These are phyloP conservation scores for Potamarius usumacintae DNA, from an alignment of 2,113 vertebrate species.

Conservation along the genomic window DNA sequence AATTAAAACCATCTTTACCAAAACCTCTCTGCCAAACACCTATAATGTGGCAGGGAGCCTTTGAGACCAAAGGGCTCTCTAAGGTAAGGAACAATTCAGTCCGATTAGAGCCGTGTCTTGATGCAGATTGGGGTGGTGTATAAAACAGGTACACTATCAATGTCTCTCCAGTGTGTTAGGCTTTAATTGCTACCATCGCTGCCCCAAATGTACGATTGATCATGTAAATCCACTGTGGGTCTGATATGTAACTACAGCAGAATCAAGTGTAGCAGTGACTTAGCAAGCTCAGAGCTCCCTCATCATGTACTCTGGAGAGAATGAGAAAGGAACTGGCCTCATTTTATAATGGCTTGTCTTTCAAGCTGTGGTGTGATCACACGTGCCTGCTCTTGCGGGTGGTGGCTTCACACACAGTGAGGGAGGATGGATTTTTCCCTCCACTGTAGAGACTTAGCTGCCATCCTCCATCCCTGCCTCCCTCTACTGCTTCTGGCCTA, in stretches of 20 bases:
- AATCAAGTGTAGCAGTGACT: conserved; percentile 1
- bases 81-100: not conserved
- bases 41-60: not conserved
- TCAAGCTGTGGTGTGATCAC: conserved; percentile 51
- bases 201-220: conserved; percentile 23
- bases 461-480: not conserved
- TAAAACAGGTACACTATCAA: not conserved
- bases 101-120: not conserved
- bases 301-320: conserved; percentile 33
- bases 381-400: conserved; percentile 30
- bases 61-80: not conserved
- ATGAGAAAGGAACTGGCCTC: conserved; percentile 26
- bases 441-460: conserved; percentile 19
- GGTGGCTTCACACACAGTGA: conserved; percentile 34
- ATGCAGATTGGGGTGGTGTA: not conserved
- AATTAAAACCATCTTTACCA: not conserved
- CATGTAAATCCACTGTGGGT: conserved; percentile 34
- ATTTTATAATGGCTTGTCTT: conserved; percentile 40
- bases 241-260: conserved; percentile 47
- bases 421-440: conserved; percentile 21
- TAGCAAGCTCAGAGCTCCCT: conserved; percentile 32
- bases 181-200: not conserved
- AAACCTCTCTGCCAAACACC: not conserved
- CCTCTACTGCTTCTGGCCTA: not conserved
- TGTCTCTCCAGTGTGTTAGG: not conserved